Evolutionary conservation across 2,797 vertebrate species (phyloP), one percentile per base, ranked within the genome.

Genomic region (Alosa sapidissima): DNA sequence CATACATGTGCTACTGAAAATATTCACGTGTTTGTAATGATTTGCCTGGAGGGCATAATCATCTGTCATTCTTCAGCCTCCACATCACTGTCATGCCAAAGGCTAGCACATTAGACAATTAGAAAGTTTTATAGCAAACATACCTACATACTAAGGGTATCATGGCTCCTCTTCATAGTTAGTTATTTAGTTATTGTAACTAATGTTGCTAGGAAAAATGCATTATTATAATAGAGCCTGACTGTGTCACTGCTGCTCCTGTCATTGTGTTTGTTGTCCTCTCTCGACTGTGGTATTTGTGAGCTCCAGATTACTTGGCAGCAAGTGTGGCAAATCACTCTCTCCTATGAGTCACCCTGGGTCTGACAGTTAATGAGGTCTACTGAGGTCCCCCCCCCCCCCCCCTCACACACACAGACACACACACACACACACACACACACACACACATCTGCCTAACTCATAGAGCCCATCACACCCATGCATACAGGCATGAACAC

Each of bases 311-410:
- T 87, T 83, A 86, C 89, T 89, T 86, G 87, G 85, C 87, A 85
- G 85, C 91, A 89, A 87, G 87, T 87, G 68, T 60, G 82, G 84
- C 85, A 82, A 83, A 91, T 85, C 36, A 83, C 89, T 88, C 83
- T 84, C 88, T 62, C 83, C 86, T 83, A 90, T 94, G 93, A 95
- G 87, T 93, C 88, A 89, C 86, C 85, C 87, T 82, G 89, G 91
- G 91, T 87, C 86, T 92, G 92, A 92, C 91, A 88, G 89, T 92
- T 95, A 95, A 94, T 92, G 92, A 95, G 93, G 91, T 84, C 85
- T 84, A 89, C 58, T 84, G 21, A 36, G 41, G 16, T 9, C 85
- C 68, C 85, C 49, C 48, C 81, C 83, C 85, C 4, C 51, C 86
- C 85, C 85, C 82, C 78, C 2, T 24, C 24, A 9, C 19, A 58